Conservation (phyloP, 2,888 invertebrate genomes). For the Diarsia rubi region DNA sequence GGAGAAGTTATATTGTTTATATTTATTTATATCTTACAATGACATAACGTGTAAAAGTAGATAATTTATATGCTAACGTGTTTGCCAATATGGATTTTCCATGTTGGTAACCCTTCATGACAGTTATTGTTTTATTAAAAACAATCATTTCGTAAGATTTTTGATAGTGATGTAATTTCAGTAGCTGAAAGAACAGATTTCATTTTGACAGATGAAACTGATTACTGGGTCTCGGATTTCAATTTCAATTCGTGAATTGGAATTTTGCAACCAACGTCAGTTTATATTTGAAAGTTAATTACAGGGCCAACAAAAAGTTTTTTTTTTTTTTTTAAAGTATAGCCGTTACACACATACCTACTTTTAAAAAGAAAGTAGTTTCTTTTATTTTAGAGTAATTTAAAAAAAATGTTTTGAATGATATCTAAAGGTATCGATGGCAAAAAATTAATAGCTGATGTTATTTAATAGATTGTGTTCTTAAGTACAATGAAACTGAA, state of each 20-base stretch:
- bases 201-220: conserved; percentile 54
- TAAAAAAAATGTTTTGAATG: too few relatives aligned
- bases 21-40: conserved; percentile 42
- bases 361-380: too few relatives aligned
- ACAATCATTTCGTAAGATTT: conserved; percentile 14
- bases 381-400: too few relatives aligned
- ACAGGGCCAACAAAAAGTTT: too few relatives aligned
- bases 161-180: conserved; percentile 53
- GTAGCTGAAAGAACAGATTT: conserved; percentile 37
- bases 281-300: conserved; percentile 39
- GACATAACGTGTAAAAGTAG: conserved; percentile 20
- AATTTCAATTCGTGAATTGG: conserved; percentile 39
- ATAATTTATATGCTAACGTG: conserved; percentile 40
- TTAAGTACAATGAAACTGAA: neutral
- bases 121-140: conserved; percentile 15
- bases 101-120: conserved; percentile 17
- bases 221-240: conserved; percentile 45
- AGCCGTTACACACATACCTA: too few relatives aligned
- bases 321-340: too few relatives aligned
- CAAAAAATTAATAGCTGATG: too few relatives aligned
- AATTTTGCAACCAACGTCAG: conserved; percentile 20
- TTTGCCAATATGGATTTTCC: conserved; percentile 39
- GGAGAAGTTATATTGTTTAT: conserved; percentile 49
- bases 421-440: too few relatives aligned
- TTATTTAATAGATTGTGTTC: neutral